phyloP scores from a whole-genome alignment of 35 echinoderm and acorn worm genomes.

The Heliocidaris tuberculata region DNA sequence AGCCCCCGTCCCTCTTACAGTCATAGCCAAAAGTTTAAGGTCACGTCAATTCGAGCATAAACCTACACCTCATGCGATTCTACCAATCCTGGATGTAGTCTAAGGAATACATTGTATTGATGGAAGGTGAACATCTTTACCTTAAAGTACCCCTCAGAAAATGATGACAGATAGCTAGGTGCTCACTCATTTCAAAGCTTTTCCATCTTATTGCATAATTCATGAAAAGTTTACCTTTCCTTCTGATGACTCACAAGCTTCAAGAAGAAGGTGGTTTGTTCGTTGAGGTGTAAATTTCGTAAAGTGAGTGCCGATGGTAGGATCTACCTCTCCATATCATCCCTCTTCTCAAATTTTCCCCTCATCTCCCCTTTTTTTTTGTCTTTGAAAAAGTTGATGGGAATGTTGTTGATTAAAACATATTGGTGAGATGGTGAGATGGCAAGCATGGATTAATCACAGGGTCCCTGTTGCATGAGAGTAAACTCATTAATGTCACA shows the following conservation, averaged over 20 bases:
- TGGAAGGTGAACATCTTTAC: neutral
- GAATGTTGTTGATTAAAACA: neutral
- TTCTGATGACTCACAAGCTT: neutral
- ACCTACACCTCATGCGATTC: neutral
- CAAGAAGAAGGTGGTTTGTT: slow-evolving; percentile 14
- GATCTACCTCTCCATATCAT: neutral
- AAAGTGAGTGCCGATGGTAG: slow-evolving; percentile 13
- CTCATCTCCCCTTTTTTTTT: neutral
- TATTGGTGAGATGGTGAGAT: neutral
- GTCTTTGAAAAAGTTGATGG: neutral
- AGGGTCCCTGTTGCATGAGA: neutral
- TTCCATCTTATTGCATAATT: slow-evolving; percentile 36
- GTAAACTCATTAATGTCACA: neutral
- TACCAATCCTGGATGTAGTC: neutral
- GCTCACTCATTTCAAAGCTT: neutral
- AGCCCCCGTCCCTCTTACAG: neutral
- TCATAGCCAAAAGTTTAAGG: slow-evolving; percentile 48
- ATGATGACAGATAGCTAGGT: neutral
- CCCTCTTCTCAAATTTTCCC: neutral
- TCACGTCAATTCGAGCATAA: neutral
- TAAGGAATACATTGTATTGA: neutral
- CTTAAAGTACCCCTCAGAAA: neutral
- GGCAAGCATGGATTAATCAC: neutral
- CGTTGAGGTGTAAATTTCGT: slow-evolving; percentile 28
- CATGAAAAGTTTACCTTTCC: slow-evolving; percentile 42